Percentiles rank a stretch among this genome's conserved stretches.
These are phyloP conservation scores for Umimayanthus chanpuru DNA, from an alignment of 92 coral and sea anemone genomes.

Conservation along the genomic window DNA sequence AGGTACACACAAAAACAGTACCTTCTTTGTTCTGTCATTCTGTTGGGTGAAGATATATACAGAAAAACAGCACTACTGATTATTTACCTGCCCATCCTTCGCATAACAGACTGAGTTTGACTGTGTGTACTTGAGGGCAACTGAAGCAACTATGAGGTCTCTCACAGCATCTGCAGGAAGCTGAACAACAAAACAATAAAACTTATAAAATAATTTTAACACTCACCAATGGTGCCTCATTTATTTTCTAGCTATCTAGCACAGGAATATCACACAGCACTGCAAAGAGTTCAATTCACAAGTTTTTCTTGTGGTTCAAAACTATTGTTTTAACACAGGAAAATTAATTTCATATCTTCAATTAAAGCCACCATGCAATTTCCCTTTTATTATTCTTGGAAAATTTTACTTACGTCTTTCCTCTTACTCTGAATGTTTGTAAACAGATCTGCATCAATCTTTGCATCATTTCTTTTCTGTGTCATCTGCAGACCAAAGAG, in stretches of 20 bases:
- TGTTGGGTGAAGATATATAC: too few species aligned
- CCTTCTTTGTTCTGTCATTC: too few species aligned
- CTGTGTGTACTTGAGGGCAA: constrained; percentile 95
- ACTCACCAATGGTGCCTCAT: not conserved
- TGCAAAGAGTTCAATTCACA: too few species aligned
- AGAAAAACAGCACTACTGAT: too few species aligned
- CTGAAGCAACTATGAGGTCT: constrained; percentile 89
- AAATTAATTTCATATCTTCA: too few species aligned
- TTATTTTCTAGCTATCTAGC: too few species aligned
- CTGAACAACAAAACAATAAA: constrained; percentile 53
- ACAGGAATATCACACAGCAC: too few species aligned
- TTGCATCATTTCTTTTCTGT: constrained; percentile 88
- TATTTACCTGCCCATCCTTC: constrained; percentile 88
- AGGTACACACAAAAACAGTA: too few species aligned
- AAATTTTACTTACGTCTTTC: not conserved
- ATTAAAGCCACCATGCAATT: too few species aligned
- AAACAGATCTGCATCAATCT: constrained; percentile 76
- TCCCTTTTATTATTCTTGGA: too few species aligned
- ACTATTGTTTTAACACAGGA: too few species aligned
- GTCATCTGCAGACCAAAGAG: constrained; percentile 94
- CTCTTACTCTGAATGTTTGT: constrained; percentile 70
- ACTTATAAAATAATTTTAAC: not conserved
- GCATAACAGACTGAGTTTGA: constrained; percentile 98
- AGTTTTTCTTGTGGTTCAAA: too few species aligned
- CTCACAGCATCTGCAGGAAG: constrained; percentile 84